A percentile compares a stretch with the other conserved stretches of the same genome.
Conservation (phyloP, 2,888 invertebrate genomes). For the Sarcophaga variegata region DNA sequence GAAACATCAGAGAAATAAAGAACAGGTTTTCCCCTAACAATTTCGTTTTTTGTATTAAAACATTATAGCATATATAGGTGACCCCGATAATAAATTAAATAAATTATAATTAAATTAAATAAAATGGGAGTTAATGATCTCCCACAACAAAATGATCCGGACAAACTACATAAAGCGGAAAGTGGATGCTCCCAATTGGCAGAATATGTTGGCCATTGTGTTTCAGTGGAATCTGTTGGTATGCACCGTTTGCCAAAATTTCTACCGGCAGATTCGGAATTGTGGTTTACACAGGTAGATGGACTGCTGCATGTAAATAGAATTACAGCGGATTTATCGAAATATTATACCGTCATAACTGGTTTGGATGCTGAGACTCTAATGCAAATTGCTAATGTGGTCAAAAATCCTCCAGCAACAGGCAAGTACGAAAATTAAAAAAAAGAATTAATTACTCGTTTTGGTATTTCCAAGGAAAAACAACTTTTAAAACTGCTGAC, state of each 20-base stretch:
- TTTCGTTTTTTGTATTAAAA: too few species aligned
- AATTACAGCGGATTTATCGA: constrained; percentile 48
- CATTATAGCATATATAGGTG: too few species aligned
- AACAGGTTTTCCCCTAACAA: too few species aligned
- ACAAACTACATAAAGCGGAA: neutral
- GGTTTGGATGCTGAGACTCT: constrained; percentile 41
- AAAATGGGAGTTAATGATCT: too few species aligned
- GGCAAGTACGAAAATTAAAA: constrained; percentile 59
- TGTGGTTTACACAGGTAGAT: constrained; percentile 58
- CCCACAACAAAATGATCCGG: too few species aligned
- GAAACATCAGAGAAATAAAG: too few species aligned
- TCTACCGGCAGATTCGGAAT: constrained; percentile 41
- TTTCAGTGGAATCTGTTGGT: constrained; percentile 21
- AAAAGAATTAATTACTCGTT: constrained; percentile 53
- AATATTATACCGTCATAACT: constrained; percentile 50
- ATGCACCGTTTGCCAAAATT: constrained; percentile 32
- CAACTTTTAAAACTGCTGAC: constrained; percentile 50
- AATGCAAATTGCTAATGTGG: constrained; percentile 49
- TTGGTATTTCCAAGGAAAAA: constrained; percentile 53
- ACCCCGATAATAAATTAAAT: too few species aligned
- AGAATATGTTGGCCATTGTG: neutral
- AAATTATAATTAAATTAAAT: too few species aligned
- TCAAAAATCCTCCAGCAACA: constrained; percentile 50
- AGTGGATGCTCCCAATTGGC: neutral
- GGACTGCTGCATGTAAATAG: constrained; percentile 51